These are phyloP conservation scores for Isaurus tuberculatus DNA, from an alignment of 92 coral and sea anemone genomes.

Conservation along the genomic window DNA sequence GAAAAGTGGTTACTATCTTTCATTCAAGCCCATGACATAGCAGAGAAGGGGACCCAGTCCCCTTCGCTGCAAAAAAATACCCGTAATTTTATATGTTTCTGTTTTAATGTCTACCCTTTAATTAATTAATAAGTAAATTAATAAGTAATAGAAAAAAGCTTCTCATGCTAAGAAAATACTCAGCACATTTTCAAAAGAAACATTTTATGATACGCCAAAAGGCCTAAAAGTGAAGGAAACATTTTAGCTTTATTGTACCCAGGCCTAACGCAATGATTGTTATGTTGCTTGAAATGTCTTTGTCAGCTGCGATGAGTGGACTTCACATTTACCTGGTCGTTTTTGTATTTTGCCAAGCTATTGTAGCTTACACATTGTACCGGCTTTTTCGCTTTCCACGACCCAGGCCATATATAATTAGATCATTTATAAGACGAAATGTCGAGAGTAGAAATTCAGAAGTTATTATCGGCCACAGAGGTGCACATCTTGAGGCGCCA, in stretches of 20 bases:
- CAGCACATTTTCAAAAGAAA: not conserved
- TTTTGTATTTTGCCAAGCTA: constrained; percentile 69
- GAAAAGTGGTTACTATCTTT: too few species aligned
- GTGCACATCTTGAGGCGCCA: constrained; percentile 84
- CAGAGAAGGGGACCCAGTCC: too few species aligned
- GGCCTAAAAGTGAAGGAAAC: not conserved
- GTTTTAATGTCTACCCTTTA: not conserved
- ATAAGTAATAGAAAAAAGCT: not conserved
- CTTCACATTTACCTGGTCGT: constrained; percentile 78
- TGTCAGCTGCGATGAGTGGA: constrained; percentile 80
- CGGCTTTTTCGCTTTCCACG: constrained; percentile 87
- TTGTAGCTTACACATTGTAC: constrained; percentile 65
- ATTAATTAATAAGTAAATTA: constrained; percentile 12
- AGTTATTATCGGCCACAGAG: constrained; percentile 86
- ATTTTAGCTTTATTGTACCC: constrained; percentile 18
- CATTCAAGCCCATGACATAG: too few species aligned
- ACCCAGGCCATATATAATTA: constrained; percentile 88
- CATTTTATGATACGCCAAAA: not conserved
- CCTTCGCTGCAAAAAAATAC: too few species aligned
- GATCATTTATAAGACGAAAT: constrained; percentile 77
- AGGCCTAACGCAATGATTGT: constrained; percentile 72
- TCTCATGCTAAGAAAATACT: constrained; percentile 17
- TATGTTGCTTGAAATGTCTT: constrained; percentile 82
- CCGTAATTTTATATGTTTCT: too few species aligned
- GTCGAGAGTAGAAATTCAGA: constrained; percentile 69